Evolutionary conservation across 1,140 invertebrate genomes (phyloP).

Genomic region (Manduca sexta): DNA sequence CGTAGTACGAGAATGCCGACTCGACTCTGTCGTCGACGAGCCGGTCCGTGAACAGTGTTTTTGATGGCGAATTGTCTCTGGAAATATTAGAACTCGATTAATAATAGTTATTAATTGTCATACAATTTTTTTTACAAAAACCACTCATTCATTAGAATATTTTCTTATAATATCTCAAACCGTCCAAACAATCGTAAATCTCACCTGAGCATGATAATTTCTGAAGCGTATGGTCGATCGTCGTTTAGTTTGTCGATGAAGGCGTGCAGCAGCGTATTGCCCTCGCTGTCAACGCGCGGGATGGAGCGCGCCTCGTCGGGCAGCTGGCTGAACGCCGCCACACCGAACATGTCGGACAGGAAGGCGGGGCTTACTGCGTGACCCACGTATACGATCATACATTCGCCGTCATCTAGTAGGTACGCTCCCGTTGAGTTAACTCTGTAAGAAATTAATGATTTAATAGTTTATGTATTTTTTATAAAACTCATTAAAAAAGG

Average conservation of each 20-base stretch:
- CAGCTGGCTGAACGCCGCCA: constrained; percentile 73
- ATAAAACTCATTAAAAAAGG: no score
- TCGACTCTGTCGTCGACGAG: constrained; percentile 96
- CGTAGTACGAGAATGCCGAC: constrained; percentile 95
- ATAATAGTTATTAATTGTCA: background rate
- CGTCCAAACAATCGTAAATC: no score
- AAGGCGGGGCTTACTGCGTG: constrained; percentile 84
- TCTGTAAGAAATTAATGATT: no score
- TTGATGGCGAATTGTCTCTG: constrained; percentile 92
- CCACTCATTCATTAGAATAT: no score
- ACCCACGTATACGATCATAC: constrained; percentile 91
- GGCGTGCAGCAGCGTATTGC: constrained; percentile 83
- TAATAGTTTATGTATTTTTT: no score
- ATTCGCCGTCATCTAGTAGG: constrained; percentile 89
- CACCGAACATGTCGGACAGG: constrained; percentile 79
- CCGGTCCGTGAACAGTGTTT: constrained; percentile 88
- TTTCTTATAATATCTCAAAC: no score
- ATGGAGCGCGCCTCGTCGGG: constrained; percentile 81
- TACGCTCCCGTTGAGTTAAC: constrained; percentile 93
- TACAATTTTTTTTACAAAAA: no score
- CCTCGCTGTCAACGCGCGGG: constrained; percentile 84
- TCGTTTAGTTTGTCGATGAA: constrained; percentile 91
- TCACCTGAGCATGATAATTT: constrained; percentile 90
- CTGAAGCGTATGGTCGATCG: constrained; percentile 84
- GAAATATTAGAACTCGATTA: constrained; percentile 1